Evolutionary conservation across 2,888 invertebrate genomes (phyloP).

Genomic region (Chydorus sphaericus): DNA sequence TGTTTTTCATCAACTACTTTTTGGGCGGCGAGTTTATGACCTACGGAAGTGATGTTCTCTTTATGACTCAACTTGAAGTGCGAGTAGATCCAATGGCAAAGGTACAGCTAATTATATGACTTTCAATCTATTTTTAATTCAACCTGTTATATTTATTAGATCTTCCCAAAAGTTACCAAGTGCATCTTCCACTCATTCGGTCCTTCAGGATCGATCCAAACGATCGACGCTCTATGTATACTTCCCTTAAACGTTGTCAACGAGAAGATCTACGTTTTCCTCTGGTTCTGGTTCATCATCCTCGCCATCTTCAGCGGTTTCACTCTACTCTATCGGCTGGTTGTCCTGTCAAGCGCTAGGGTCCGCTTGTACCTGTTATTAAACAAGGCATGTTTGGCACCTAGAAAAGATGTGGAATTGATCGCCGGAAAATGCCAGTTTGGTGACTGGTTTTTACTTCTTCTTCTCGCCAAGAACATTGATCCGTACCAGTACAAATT

Average conservation of each 20-base stretch:
- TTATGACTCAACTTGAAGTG: conserved; percentile 54
- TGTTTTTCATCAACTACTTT: too few relatives aligned
- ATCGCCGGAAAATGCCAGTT: conserved; percentile 16
- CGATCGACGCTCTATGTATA: conserved; percentile 24
- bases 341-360: conserved; percentile 19
- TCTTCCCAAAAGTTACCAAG: too few relatives aligned
- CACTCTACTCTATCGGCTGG: conserved; percentile 19
- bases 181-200: too few relatives aligned
- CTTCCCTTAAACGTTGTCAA: conserved; percentile 26
- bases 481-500: too few relatives aligned
- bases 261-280: conserved; percentile 22
- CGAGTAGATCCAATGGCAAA: conserved; percentile 54
- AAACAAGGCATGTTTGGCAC: conserved; percentile 36
- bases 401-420: conserved; percentile 13
- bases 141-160: conserved; percentile 86
- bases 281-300: conserved; percentile 21
- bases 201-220: conserved; percentile 29
- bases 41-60: conserved; percentile 50
- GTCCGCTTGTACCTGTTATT: conserved; percentile 20
- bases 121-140: conserved; percentile 71
- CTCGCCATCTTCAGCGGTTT: conserved; percentile 18
- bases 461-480: conserved; percentile 18
- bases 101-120: too few relatives aligned
- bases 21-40: too few relatives aligned
- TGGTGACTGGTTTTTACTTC: conserved; percentile 19